These are phyloP conservation scores for Aspidapion aeneum DNA, from an alignment of 2,888 invertebrate genomes.

Conservation along the genomic window DNA sequence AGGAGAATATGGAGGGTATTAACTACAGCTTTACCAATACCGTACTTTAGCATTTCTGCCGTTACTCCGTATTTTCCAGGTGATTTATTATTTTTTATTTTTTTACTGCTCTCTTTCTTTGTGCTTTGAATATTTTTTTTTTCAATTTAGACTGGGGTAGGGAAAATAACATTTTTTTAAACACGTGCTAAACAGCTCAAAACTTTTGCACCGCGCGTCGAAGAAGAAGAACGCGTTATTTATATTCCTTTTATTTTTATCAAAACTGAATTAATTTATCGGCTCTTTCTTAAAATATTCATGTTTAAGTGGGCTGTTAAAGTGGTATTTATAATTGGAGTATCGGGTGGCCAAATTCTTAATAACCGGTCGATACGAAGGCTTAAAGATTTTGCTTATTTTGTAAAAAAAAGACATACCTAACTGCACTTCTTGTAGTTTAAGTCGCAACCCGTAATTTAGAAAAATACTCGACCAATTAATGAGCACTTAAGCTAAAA, in stretches of 20 bases:
- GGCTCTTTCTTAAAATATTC: constrained; percentile 23
- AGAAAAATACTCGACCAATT: no score
- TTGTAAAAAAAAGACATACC: no score
- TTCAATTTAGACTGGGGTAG: not conserved
- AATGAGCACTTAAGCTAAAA: no score
- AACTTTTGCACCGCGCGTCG: constrained; percentile 16
- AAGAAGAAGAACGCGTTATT: not conserved
- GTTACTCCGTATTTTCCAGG: no score
- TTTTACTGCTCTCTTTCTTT: no score
- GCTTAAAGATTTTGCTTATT: not conserved
- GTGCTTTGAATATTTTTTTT: not conserved
- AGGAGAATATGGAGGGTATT: no score
- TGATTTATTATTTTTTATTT: no score
- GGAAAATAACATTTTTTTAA: constrained; percentile 27
- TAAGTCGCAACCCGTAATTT: no score
- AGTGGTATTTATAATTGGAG: constrained; percentile 22
- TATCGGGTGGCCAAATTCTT: not conserved
- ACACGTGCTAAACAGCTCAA: constrained; percentile 36
- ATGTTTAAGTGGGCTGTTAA: constrained; percentile 23
- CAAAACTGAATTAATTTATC: constrained; percentile 26
- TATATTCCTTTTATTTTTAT: constrained; percentile 2
- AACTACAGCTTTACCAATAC: no score
- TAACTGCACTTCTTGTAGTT: not conserved
- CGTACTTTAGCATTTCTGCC: no score
- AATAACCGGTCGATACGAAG: not conserved